Conservation (phyloP, 2,797 vertebrate genomes). For the Chromis chromis region DNA sequence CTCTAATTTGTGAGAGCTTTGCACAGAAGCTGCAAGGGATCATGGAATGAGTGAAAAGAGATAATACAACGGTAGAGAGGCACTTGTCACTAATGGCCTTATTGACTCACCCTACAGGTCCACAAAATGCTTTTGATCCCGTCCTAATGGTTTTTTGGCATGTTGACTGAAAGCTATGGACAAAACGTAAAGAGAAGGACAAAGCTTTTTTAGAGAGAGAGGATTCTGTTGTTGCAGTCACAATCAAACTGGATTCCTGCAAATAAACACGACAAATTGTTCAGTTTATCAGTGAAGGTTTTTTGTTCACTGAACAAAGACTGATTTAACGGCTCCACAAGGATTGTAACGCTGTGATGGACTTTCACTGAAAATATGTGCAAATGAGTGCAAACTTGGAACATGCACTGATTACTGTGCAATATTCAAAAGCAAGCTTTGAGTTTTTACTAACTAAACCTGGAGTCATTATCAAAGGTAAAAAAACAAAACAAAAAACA, state of each 20-base stretch:
- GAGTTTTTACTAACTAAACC: constrained; percentile 6
- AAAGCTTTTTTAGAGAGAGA: neutral
- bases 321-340: constrained; percentile 18
- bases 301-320: constrained; percentile 32
- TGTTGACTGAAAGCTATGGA: constrained; percentile 9
- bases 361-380: neutral
- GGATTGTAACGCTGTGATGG: constrained; percentile 29
- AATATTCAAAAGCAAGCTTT: constrained; percentile 13
- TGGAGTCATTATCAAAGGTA: constrained; percentile 4
- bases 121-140: constrained; percentile 41
- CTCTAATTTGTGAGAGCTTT: constrained; percentile 25
- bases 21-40: constrained; percentile 7
- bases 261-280: constrained; percentile 2
- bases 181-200: neutral
- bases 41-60: constrained; percentile 22
- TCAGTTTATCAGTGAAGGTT: constrained; percentile 12
- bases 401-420: constrained; percentile 12
- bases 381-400: constrained; percentile 7
- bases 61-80: constrained; percentile 18
- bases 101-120: constrained; percentile 33
- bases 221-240: constrained; percentile 9
- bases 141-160: constrained; percentile 26
- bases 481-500: neutral
- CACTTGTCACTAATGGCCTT: constrained; percentile 39
- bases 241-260: constrained; percentile 13